These are phyloP conservation scores for Eristalis pertinax DNA, from an alignment of 2,888 invertebrate species.

Conservation along the genomic window DNA sequence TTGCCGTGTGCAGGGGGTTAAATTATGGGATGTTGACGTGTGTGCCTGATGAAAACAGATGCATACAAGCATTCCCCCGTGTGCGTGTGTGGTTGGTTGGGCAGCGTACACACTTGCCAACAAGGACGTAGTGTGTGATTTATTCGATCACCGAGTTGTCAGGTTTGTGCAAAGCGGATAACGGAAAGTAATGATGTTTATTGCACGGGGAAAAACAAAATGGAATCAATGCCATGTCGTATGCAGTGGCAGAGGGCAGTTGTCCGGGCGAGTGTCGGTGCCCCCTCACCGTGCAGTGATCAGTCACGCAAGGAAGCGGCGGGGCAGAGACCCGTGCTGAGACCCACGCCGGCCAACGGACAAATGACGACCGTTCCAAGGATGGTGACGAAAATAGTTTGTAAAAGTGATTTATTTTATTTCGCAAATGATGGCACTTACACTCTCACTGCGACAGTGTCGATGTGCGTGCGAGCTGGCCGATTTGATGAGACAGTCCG, in stretches of 20 bases:
- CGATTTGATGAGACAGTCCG: conserved; percentile 44
- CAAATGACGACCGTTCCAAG: background rate
- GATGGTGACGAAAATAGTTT: conserved; percentile 53
- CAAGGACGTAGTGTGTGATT: conserved; percentile 32
- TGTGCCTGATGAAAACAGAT: conserved; percentile 25
- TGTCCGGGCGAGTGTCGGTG: conserved; percentile 26
- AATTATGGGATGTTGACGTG: conserved; percentile 38
- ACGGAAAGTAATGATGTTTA: conserved; percentile 63
- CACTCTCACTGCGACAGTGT: conserved; percentile 4
- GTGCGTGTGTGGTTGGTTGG: background rate
- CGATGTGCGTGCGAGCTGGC: background rate
- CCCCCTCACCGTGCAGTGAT: background rate
- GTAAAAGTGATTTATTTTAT: conserved; percentile 67
- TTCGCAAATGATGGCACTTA: conserved; percentile 66
- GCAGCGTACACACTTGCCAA: background rate
- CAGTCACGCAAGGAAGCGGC: background rate
- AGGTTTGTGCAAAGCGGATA: conserved; percentile 50
- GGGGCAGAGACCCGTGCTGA: background rate
- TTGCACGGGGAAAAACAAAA: conserved; percentile 35
- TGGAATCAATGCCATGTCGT: conserved; percentile 35
- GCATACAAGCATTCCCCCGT: background rate
- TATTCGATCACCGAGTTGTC: conserved; percentile 64
- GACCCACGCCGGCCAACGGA: background rate
- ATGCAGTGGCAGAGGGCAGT: conserved; percentile 34
- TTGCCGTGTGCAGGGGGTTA: conserved; percentile 12